These are phyloP conservation scores for Macrobrachium rosenbergii DNA, from an alignment of 1,140 invertebrate species.

Conservation along the genomic window DNA sequence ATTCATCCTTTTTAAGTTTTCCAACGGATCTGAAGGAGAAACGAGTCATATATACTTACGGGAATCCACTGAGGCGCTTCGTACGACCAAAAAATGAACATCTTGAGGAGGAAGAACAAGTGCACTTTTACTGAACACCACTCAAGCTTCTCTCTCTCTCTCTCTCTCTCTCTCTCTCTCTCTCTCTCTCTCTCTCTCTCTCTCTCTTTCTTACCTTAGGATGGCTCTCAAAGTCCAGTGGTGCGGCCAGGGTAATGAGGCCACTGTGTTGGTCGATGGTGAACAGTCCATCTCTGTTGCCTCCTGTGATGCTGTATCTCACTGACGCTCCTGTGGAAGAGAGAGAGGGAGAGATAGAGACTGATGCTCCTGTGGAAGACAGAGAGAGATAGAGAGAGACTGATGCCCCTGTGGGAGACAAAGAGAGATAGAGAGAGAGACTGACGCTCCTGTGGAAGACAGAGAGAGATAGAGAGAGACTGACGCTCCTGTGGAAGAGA, in stretches of 20 bases:
- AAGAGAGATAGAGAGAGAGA: neutral
- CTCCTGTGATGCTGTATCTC: conserved; percentile 34
- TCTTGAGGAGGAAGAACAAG: too few relatives aligned
- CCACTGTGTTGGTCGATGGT: conserved; percentile 20
- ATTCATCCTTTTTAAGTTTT: too few relatives aligned
- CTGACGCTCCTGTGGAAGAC: neutral
- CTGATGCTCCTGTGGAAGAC: neutral
- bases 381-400: neutral
- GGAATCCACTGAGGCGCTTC: too few relatives aligned
- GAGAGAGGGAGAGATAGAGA: neutral
- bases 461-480: neutral
- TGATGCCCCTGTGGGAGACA: neutral
- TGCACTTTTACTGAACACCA: neutral
- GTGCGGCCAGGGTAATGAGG: conserved; percentile 13
- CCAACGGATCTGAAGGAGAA: too few relatives aligned
- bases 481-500: neutral
- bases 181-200: too few relatives aligned
- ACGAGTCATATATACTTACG: too few relatives aligned
- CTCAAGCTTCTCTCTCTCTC: neutral
- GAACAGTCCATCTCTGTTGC: conserved; percentile 29
- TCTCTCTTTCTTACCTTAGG: too few relatives aligned
- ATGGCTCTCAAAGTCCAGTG: conserved; percentile 15
- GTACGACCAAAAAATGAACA: too few relatives aligned
- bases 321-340: neutral
- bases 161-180: too few relatives aligned